A percentile compares a stretch with the other conserved stretches of the same genome.
phyloP scores from a whole-genome alignment of 1,140 invertebrate species.

The Aphelenchoides avenae region DNA sequence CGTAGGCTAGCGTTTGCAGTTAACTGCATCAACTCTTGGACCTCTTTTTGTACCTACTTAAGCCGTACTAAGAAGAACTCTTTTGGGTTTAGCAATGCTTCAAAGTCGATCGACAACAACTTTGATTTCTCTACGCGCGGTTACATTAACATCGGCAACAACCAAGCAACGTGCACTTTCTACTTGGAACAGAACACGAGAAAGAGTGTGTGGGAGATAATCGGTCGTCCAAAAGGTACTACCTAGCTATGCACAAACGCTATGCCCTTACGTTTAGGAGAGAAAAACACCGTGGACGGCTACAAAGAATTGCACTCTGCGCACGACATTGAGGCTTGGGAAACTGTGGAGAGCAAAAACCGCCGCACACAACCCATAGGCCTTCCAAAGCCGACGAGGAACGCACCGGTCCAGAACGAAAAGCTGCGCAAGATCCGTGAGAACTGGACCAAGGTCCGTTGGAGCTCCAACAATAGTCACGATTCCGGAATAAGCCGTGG shows the following conservation, averaged over 20 bases:
- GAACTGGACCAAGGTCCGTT: neutral
- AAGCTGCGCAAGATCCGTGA: constrained; percentile 11
- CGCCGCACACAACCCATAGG: constrained; percentile 4
- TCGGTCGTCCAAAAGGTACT: constrained; percentile 10
- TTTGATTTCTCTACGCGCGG: constrained; percentile 24
- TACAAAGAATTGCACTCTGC: constrained; percentile 16
- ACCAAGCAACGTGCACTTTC: constrained; percentile 29
- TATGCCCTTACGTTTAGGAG: constrained; percentile 2
- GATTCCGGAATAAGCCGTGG: no score
- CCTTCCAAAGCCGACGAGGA: neutral
- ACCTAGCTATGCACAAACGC: neutral
- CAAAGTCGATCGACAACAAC: constrained; percentile 17
- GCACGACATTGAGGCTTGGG: neutral
- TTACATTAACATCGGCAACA: constrained; percentile 30
- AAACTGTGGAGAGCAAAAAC: neutral
- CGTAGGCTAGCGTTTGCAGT: no score
- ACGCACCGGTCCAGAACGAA: neutral
- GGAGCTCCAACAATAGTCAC: no score
- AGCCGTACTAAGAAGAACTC: neutral
- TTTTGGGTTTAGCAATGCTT: constrained; percentile 9
- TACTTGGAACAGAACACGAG: constrained; percentile 28
- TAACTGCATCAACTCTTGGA: no score
- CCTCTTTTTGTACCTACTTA: no score
- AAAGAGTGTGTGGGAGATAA: constrained; percentile 24
- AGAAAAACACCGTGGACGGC: constrained; percentile 5